Conservation (phyloP, 2,797 vertebrate genomes). For the Ptychobarbus kaznakovi region DNA sequence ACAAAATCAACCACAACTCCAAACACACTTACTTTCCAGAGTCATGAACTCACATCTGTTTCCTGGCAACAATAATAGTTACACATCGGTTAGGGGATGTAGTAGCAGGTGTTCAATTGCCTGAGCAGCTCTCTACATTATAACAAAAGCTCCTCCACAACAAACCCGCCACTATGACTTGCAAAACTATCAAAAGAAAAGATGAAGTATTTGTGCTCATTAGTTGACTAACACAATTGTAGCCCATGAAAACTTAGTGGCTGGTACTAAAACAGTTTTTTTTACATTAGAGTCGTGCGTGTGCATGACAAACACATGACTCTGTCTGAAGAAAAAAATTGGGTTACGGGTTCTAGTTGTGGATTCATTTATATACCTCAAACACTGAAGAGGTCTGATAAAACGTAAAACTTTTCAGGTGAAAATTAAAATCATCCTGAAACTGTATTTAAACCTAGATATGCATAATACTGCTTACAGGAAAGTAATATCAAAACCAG, state of each 20-base stretch:
- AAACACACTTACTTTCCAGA: constrained; percentile 84
- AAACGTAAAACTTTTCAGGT: constrained; percentile 6
- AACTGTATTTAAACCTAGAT: constrained; percentile 19
- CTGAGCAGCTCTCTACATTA: constrained; percentile 35
- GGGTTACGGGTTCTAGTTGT: background rate
- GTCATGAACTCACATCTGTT: constrained; percentile 85
- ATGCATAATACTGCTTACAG: background rate
- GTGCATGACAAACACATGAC: background rate
- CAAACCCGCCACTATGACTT: constrained; percentile 54
- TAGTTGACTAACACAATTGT: constrained; percentile 34
- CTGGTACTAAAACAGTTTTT: constrained; percentile 12
- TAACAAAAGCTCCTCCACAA: constrained; percentile 51
- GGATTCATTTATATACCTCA: constrained; percentile 15
- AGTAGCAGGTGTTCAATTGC: constrained; percentile 78
- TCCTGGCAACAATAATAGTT: constrained; percentile 86
- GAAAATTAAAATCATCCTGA: constrained; percentile 3
- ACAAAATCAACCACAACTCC: constrained; percentile 80
- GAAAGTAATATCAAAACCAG: constrained; percentile 21
- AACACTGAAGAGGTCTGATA: background rate
- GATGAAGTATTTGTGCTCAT: constrained; percentile 28
- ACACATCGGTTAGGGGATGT: constrained; percentile 69
- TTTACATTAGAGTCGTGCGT: background rate
- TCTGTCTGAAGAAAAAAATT: background rate
- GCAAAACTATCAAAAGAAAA: constrained; percentile 44
- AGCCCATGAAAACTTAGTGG: constrained; percentile 32